Conservation (phyloP, 1,140 invertebrate species). For the Drosophila gunungcola region DNA sequence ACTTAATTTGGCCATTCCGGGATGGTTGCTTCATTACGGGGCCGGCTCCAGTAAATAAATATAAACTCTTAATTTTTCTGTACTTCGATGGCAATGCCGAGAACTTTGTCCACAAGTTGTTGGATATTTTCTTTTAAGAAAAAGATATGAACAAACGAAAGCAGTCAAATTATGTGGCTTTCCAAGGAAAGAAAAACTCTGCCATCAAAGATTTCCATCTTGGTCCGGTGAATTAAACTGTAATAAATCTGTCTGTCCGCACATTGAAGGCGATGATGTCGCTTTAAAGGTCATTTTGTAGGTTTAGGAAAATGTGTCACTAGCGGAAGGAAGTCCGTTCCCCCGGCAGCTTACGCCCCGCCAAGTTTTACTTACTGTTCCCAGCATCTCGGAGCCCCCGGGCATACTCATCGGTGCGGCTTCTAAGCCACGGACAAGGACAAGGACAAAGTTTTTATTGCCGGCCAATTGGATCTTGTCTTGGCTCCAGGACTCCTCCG, state of each 20-base stretch:
- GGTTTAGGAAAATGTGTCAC: constrained; percentile 37
- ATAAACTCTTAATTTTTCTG: constrained; percentile 72
- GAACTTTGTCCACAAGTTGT: constrained; percentile 35
- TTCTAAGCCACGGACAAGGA: constrained; percentile 25
- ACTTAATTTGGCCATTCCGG: constrained; percentile 46
- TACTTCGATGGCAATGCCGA: constrained; percentile 36
- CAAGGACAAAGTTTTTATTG: constrained; percentile 78
- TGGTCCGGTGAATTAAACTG: constrained; percentile 61
- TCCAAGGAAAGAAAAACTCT: neutral
- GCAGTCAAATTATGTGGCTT: constrained; percentile 32
- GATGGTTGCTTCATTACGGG: constrained; percentile 43
- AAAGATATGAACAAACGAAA: constrained; percentile 40
- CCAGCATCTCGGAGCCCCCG: constrained; percentile 13
- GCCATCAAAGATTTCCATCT: constrained; percentile 38
- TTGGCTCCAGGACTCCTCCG: constrained; percentile 24
- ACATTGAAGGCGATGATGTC: constrained; percentile 31
- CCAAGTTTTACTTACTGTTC: constrained; percentile 47
- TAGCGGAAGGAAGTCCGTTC: constrained; percentile 38
- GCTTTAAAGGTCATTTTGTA: constrained; percentile 54
- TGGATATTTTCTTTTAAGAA: constrained; percentile 15
- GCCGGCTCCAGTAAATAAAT: constrained; percentile 65
- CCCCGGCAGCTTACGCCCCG: constrained; percentile 3
- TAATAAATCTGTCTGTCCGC: constrained; percentile 70
- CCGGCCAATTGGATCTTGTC: constrained; percentile 70
- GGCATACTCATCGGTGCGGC: constrained; percentile 16